Evolutionary conservation across 2,888 invertebrate species (phyloP), one percentile per base, ranked within the genome.

Genomic region (Creontiades dilutus): DNA sequence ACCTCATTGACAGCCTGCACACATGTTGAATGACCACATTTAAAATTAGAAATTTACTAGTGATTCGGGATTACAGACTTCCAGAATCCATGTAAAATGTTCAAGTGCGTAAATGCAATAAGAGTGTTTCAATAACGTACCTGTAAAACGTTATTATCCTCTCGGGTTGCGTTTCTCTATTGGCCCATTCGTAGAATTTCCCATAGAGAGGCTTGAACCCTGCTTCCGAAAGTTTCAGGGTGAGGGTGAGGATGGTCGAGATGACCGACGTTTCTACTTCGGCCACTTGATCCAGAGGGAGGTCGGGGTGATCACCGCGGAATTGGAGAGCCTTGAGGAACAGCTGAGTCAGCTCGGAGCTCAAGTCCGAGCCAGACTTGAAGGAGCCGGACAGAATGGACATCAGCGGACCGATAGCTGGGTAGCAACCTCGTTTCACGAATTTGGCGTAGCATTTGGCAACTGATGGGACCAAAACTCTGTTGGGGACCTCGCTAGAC

Each of bases 141-240:
- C 96, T 95, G 93, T 97, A 98, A 93, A 98, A 98, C 0, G 98
- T 97, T 85, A 98, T 96, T 14, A 95, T 94, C 90, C 97, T 94
- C 90, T 96, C 95, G 89, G 95, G 95, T 86, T 94, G 92, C 94
- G 94, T 90, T 91, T 94, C 94, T 91, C 96, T 94, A 76, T 95
- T 94, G 0, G 98, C 97, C 98, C 98, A 99, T 92, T 97, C 97
- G 93, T 96, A 97, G 19, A 98, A 94, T 94, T 96, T 96, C 92
- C 96, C 96, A 93, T 97, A 98, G 92, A 99, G 95, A 0, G 98
- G 98, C 91, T 97, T 95, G 93, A 99, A 99, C 68, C 96, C 96
- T 0, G 96, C 95, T 93, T 99, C 99, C 0, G 98, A 98, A 47
- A 99, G 94, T 93, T 98, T 98, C 85, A 99, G 93, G 46, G 98